Conservation (phyloP, 35 echinoderm and acorn worm species). For the Patiria miniata region DNA sequence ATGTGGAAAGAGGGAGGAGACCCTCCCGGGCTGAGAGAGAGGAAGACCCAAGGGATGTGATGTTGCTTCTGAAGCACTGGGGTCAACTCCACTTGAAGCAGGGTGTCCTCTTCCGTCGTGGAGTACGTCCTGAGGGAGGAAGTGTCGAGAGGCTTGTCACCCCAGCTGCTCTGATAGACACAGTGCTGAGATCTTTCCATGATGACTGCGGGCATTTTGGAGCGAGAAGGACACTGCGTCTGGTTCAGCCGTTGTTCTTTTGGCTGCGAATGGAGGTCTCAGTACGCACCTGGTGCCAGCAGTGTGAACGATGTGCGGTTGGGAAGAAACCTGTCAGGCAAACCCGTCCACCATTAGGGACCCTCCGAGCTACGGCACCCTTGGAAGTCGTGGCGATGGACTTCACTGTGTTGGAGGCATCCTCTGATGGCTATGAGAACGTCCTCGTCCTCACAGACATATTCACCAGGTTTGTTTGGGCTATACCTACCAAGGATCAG, state of each 20-base stretch:
- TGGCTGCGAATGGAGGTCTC: slow-evolving; percentile 53
- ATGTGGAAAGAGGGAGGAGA: background rate
- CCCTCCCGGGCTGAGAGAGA: background rate
- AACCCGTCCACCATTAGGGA: slow-evolving; percentile 25
- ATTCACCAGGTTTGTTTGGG: slow-evolving; percentile 32
- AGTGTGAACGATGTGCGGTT: slow-evolving; percentile 45
- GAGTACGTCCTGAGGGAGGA: background rate
- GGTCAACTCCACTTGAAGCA: background rate
- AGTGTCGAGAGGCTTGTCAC: slow-evolving; percentile 28
- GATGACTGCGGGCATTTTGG: slow-evolving; percentile 26
- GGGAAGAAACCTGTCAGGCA: slow-evolving; percentile 25
- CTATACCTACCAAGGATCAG: slow-evolving; percentile 50
- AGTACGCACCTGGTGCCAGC: slow-evolving; percentile 16
- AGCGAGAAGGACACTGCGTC: slow-evolving; percentile 20
- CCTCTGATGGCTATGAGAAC: slow-evolving; percentile 49
- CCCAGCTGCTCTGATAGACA: slow-evolving; percentile 15
- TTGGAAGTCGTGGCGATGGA: slow-evolving; percentile 32
- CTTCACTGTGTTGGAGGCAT: slow-evolving; percentile 48
- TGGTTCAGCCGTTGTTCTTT: slow-evolving; percentile 31
- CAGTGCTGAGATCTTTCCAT: slow-evolving; percentile 16
- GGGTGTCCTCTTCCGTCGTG: background rate
- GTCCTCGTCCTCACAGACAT: slow-evolving; percentile 74
- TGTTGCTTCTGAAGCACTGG: background rate
- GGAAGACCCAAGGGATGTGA: background rate
- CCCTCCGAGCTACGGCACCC: slow-evolving; percentile 35